Conservation (phyloP, 2,797 vertebrate genomes). For the Triplophysa yarkandensis region DNA sequence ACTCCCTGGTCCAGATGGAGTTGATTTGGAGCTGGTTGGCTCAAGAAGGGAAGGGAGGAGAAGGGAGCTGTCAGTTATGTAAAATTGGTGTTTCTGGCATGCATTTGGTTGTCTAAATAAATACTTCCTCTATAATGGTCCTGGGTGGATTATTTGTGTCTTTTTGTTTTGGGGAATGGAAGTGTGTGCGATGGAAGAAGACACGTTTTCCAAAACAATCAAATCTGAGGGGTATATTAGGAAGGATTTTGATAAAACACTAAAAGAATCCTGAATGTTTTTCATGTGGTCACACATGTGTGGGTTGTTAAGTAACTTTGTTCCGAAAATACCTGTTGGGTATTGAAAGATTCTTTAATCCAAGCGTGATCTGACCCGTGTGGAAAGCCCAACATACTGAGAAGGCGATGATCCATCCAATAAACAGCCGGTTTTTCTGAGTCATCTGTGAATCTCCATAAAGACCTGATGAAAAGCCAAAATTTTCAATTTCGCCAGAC, state of each 20-base stretch:
- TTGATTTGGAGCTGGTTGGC: constrained; percentile 78
- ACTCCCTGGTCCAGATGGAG: constrained; percentile 56
- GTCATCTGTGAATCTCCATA: no score
- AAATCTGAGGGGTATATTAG: background rate
- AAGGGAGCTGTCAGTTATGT: constrained; percentile 87
- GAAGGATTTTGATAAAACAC: background rate
- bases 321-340: constrained; percentile 2
- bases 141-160: constrained; percentile 32
- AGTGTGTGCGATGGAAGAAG: no score
- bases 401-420: background rate
- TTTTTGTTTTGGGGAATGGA: no score
- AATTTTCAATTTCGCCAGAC: no score
- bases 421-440: background rate
- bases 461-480: no score
- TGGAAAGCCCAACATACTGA: background rate
- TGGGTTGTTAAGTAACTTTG: background rate
- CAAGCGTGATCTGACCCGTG: background rate
- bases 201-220: background rate
- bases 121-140: constrained; percentile 75
- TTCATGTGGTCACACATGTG: background rate
- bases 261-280: background rate
- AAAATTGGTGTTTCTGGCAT: constrained; percentile 96
- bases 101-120: constrained; percentile 83
- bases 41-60: constrained; percentile 81
- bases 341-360: background rate